phyloP scores from a whole-genome alignment of 2,113 vertebrate genomes.

The Ictalurus punctatus region DNA sequence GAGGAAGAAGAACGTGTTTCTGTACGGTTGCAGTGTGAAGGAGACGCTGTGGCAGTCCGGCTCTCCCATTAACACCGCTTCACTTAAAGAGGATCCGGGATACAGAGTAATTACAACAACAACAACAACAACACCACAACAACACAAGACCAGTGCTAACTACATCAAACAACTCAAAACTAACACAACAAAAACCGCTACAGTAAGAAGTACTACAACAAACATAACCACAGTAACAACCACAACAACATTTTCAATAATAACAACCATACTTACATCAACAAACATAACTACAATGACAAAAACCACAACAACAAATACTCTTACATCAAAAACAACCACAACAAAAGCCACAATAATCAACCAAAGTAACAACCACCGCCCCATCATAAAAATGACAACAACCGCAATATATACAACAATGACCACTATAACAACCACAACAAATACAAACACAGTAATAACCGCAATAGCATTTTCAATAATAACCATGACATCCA shows the following conservation, averaged over 20 bases:
- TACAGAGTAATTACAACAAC: constrained; percentile 76
- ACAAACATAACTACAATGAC: background rate
- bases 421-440: too few relatives aligned
- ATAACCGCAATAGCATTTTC: background rate
- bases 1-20: constrained; percentile 88
- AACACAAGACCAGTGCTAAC: background rate
- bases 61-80: constrained; percentile 66
- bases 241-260: background rate
- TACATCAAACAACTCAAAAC: background rate
- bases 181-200: background rate
- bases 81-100: constrained; percentile 80
- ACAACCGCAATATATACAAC: background rate
- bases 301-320: background rate
- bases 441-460: background rate
- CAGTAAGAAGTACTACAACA: background rate
- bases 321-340: background rate
- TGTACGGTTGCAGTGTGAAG: constrained; percentile 91
- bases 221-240: background rate
- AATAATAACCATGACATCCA: too few relatives aligned
- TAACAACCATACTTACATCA: background rate
- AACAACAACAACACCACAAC: background rate
- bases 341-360: background rate
- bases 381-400: background rate
- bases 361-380: background rate
- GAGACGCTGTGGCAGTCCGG: constrained; percentile 90